Conservation (phyloP, 2,113 vertebrate species). For the Emydura subglobosa region DNA sequence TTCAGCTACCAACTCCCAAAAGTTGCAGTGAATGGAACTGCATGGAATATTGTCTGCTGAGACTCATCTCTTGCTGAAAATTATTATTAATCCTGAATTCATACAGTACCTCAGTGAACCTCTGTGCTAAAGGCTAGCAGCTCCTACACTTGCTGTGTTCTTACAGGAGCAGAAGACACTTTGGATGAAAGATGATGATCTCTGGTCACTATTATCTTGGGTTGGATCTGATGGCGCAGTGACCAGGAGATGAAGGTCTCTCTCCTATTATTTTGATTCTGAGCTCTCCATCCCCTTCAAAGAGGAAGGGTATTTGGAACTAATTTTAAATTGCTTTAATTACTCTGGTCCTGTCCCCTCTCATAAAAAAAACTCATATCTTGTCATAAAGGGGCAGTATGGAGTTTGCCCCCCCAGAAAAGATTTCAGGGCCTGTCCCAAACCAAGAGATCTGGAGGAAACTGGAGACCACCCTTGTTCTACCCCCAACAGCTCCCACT, state of each 20-base stretch:
- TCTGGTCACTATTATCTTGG: neutral
- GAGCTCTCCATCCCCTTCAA: neutral
- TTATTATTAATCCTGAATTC: neutral
- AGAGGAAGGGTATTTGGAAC: neutral
- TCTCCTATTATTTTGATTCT: neutral
- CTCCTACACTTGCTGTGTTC: neutral
- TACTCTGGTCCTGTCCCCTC: neutral
- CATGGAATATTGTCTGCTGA: neutral
- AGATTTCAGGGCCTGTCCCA: neutral
- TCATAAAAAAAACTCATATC: neutral
- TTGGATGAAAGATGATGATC: neutral
- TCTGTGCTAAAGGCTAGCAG: neutral
- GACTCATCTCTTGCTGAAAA: neutral
- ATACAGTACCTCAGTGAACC: neutral
- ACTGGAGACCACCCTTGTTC: neutral
- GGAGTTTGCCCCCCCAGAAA: neutral
- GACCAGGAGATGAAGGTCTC: neutral
- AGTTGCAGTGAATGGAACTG: neutral
- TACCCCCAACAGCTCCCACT: neutral
- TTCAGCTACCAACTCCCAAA: neutral
- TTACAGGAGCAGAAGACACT: neutral
- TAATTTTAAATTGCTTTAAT: neutral
- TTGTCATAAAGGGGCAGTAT: neutral
- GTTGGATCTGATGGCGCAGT: neutral
- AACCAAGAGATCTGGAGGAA: neutral